Evolutionary conservation across 2,888 invertebrate species (phyloP).

Genomic region (Ochropleura leucogaster): DNA sequence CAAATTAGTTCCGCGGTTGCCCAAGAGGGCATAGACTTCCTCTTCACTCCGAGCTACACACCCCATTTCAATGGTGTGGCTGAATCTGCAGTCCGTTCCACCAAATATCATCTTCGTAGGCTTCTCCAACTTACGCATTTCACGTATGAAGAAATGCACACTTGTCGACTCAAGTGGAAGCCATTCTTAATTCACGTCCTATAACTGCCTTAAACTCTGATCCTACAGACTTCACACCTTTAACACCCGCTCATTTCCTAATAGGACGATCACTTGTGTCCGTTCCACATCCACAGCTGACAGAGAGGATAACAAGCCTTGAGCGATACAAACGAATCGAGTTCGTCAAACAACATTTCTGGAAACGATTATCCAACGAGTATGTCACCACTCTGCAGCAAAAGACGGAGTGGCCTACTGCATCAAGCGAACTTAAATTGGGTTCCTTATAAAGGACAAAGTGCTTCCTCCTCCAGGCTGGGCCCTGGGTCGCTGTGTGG

Average conservation of each 20-base stretch:
- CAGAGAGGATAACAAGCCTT: conserved; percentile 2
- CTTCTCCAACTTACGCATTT: conserved; percentile 13
- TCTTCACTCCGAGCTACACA: conserved; percentile 8
- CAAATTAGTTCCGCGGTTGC: too few species aligned
- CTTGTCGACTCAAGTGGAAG: too few species aligned
- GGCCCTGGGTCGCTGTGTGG: conserved; percentile 10
- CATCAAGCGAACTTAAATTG: conserved; percentile 6
- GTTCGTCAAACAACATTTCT: neutral
- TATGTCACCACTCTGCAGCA: conserved; percentile 1
- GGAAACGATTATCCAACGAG: neutral
- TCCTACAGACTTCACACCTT: neutral
- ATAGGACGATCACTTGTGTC: conserved; percentile 12
- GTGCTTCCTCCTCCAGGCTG: conserved; percentile 10
- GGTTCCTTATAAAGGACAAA: conserved; percentile 3
- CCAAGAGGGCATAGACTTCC: conserved; percentile 3
- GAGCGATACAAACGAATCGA: conserved; percentile 3
- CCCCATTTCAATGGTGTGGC: conserved; percentile 7
- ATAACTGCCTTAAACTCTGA: neutral
- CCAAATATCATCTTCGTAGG: conserved; percentile 11
- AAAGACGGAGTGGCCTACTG: conserved; percentile 12
- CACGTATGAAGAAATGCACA: conserved; percentile 1
- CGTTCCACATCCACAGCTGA: conserved; percentile 6
- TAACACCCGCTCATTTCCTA: neutral
- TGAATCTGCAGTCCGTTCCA: conserved; percentile 9
- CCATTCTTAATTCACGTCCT: too few species aligned